A percentile compares a stretch with the other conserved stretches of the same genome.
Evolutionary conservation across 2,797 vertebrate species (phyloP).

Genomic region (Propithecus perrieri): DNA sequence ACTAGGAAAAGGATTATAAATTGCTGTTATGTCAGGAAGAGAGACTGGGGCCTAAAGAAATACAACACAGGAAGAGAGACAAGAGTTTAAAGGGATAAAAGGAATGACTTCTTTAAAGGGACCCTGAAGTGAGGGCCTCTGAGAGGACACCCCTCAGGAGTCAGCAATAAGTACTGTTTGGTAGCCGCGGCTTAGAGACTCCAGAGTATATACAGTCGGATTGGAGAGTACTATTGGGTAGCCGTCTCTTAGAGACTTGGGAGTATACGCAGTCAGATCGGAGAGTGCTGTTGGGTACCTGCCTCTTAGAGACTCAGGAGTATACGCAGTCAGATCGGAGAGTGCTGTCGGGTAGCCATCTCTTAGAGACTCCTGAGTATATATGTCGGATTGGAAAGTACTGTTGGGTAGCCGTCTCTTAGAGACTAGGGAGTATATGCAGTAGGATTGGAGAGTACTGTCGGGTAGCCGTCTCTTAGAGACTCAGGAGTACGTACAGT

Average conservation of each 20-base stretch:
- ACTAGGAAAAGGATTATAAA: neutral
- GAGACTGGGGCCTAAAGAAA: neutral
- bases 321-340: too few relatives aligned
- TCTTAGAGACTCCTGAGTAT: neutral
- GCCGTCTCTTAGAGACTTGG: neutral
- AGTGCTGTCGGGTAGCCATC: fast-evolving
- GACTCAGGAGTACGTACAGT: neutral
- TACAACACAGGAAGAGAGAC: neutral
- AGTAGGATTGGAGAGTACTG: neutral
- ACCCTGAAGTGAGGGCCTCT: too few relatives aligned
- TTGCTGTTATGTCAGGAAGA: neutral
- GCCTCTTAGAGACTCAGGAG: neutral
- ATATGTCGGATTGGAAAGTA: neutral
- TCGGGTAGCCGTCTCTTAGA: neutral
- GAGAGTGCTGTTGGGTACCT: fast-evolving
- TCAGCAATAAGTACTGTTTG: neutral
- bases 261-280: too few relatives aligned
- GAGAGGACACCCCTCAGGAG: neutral
- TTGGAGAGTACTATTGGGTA: neutral
- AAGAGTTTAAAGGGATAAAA: neutral
- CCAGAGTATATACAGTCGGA: fast-evolving
- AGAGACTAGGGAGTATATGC: neutral
- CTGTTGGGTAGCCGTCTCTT: neutral
- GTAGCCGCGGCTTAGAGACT: neutral
- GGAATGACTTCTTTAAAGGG: neutral